Percentiles rank a stretch among this genome's conserved stretches.
phyloP scores from a whole-genome alignment of 2,113 vertebrate genomes.

The Ibidorhyncha struthersii region DNA sequence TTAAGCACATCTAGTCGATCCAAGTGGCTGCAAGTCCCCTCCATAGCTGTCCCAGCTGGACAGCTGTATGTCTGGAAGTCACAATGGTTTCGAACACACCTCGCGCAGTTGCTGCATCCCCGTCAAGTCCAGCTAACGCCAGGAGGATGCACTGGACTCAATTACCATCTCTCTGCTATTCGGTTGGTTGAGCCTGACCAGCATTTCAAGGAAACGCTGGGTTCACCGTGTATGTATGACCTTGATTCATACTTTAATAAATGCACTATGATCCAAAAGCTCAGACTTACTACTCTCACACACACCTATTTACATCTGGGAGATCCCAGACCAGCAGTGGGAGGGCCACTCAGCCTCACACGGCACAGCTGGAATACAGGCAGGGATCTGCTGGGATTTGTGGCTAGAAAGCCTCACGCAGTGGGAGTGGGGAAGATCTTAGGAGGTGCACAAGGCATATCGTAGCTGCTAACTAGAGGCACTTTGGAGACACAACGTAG shows the following conservation, averaged over 20 bases:
- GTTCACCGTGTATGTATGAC: neutral
- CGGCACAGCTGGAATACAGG: neutral
- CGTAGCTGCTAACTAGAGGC: neutral
- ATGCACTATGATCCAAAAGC: neutral
- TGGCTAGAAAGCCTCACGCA: neutral
- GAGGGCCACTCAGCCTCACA: neutral
- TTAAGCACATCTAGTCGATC: neutral
- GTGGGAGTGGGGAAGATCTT: neutral
- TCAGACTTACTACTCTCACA: neutral
- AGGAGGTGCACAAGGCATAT: neutral
- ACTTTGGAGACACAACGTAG: neutral
- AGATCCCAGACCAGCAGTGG: neutral
- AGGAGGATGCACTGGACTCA: neutral
- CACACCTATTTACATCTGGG: fast-evolving
- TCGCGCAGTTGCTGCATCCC: neutral
- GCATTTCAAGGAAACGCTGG: neutral
- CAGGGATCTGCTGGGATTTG: neutral
- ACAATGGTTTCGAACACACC: neutral
- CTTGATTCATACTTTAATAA: neutral
- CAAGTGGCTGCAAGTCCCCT: neutral
- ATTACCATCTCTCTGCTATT: neutral
- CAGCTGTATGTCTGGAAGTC: neutral
- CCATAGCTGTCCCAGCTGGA: neutral
- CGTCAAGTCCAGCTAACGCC: fast-evolving
- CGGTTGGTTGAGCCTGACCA: neutral